Evolutionary conservation across 2,113 vertebrate species (phyloP), one percentile per base, ranked within the genome.

Genomic region (Plecturocebus donacophilus): DNA sequence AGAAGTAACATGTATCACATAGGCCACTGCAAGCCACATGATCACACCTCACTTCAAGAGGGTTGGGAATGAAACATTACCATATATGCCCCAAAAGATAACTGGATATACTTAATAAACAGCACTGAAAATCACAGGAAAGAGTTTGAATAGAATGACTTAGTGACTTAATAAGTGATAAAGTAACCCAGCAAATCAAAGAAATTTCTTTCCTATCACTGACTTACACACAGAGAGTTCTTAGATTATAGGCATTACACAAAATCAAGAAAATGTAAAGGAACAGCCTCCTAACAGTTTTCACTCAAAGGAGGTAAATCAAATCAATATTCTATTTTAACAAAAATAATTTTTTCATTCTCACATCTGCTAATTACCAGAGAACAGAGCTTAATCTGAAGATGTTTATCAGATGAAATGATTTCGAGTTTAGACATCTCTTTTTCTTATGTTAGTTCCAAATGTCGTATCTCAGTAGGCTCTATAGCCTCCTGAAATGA

Each of bases 341-440:
- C 9, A 86, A 96, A 87, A 90, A 66, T 9, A 49, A 13, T 4
- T 52, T 82, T 92, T 87, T 47, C 58, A 91, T 83, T 91, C 20
- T 66, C 40, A 68, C 13, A 86, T 90, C 45, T 93, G 42, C 40
- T 87, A 32, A 83, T 98, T 92, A 77, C n/a, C 49, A 84, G 77
- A 97, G n/a, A 17, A 87, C 23, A 93, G 4, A 76, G 45, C 38
- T 97, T 95, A 95, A 56, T 86, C 83, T 96, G 56, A 77, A 77
- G 95, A 96, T 32, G 14, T 35, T 61, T 84, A 61, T 94, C 61
- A 9, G 54, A 95, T 80, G 30, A 95, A 91, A 95, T 85, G 52
- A 95, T 93, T 95, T 79, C 76, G 64, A 92, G 19, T 45, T 93
- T 91, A 91, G 23, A 27, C 85, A 38, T 81, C n/a, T 58, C n/a